Base-by-base conservation (phyloP, 2,797 vertebrate species). In the Notolepis coatsorum region DNA sequence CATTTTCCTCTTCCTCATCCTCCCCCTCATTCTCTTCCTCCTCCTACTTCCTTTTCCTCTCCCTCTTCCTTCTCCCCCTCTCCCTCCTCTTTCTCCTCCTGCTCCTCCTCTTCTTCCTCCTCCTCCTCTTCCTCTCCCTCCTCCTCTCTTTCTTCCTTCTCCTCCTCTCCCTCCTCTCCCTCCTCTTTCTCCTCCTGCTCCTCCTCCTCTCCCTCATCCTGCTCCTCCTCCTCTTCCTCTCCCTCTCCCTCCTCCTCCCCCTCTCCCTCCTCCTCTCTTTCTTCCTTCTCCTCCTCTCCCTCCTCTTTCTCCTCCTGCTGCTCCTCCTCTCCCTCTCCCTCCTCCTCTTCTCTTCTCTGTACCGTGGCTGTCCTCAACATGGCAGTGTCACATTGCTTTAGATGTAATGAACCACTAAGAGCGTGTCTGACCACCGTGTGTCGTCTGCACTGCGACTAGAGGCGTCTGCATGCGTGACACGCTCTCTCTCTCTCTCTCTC, bases 371-470 rank as follows among this genome's bases (percentile, higher is more conserved):
- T n/a, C n/a, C n/a, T n/a, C n/a, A n/a, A n/a, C n/a, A n/a, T n/a
- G n/a, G n/a, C n/a, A n/a, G n/a, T 48, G 30, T 48, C 17, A 21
- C 17, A 20, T 50, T 21, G 33, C 17, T 31, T 1, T 17, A 10
- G 28, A 33, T 31, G 17, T 13, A 30, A 50, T 33, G 48, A 50
- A 10, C 15, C 48, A 17, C 7, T n/a, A n/a, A n/a, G n/a, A n/a
- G n/a, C n/a, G n/a, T n/a, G n/a, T n/a, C n/a, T n/a, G n/a, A n/a
- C n/a, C n/a, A n/a, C n/a, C n/a, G n/a, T n/a, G n/a, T n/a, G n/a
- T n/a, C n/a, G n/a, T n/a, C n/a, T n/a, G n/a, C 54, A 70, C 43
- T 51, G 25, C 56, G 72, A 68, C 42, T 73, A 33, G n/a, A 49
- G 46, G 6, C 55, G 28, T 73, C 50, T 13, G 20, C 47, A 39